Base-by-base conservation (phyloP, 1,140 invertebrate species). In the Anadara kagoshimensis region DNA sequence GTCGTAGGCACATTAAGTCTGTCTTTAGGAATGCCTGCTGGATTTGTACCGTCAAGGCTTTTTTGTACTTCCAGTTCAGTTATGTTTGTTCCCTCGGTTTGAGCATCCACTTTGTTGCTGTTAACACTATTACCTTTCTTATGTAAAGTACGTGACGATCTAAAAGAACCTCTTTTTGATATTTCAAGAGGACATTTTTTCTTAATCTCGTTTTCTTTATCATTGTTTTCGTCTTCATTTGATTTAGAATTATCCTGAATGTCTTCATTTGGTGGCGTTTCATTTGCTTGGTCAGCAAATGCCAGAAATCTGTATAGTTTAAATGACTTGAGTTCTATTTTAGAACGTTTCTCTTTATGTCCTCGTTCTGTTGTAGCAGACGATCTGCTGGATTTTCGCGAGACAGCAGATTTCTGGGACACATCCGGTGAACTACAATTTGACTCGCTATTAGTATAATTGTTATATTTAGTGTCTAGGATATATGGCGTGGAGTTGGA, bases 231-330 rank as follows among this genome's bases (percentile, higher is more conserved):
- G n/a, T 20, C 26, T 10, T 43, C 47, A 36, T 72, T 44, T 3
- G 59, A 51, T 61, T 49, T 29, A 1, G 43, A 7, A 36, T 36
- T 51, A 43, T 58, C 54, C 14, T 44, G 8, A 41, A 20, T 20
- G 18, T 68, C 54, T 66, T 54, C 59, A 14, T 57, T 29, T 66
- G 51, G 14, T 47, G 43, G n/a, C 18, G 14, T 54, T n/a, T 63
- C 44, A 49, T 44, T 56, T 47, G 49, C 20, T 49, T 56, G n/a
- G 5, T 22, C 5, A 18, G 76, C 76, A n/a, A 81, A 45, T 0
- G 79, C 74, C 0, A 81, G 47, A 57, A 81, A 81, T 29, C 79
- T 56, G 36, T 78, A 71, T n/a, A 81, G 53, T 67, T 78, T 78
- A 62, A 81, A 81, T 47, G 78, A 76, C 56, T 76, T 78, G 44